Conservation (phyloP, 2,113 vertebrate species). For the Plecturocebus donacophilus region DNA sequence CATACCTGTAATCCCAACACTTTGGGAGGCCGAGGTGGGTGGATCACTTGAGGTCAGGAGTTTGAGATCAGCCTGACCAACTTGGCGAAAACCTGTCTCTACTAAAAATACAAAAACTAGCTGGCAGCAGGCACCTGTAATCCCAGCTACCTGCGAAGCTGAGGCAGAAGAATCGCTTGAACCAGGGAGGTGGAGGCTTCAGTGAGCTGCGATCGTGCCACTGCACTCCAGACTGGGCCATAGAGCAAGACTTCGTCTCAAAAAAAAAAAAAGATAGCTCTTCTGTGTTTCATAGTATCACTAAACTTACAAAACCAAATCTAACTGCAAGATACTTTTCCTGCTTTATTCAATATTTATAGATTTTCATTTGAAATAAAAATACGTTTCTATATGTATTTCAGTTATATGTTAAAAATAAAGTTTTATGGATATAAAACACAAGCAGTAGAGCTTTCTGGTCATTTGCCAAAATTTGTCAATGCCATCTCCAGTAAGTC, state of each 20-base stretch:
- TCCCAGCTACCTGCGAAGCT: too few species aligned
- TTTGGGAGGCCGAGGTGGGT: too few species aligned
- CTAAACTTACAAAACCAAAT: neutral
- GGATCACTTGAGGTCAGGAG: too few species aligned
- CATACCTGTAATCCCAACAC: too few species aligned
- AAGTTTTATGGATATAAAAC: neutral
- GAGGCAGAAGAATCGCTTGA: too few species aligned
- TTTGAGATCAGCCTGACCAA: too few species aligned
- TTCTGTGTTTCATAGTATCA: neutral
- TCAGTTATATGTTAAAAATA: neutral
- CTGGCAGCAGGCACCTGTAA: too few species aligned
- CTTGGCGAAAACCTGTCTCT: too few species aligned
- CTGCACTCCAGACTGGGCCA: too few species aligned
- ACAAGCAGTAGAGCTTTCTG: neutral
- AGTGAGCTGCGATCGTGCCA: rapidly evolving
- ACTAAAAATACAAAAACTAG: too few species aligned
- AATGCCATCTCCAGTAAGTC: neutral
- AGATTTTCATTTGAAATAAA: neutral
- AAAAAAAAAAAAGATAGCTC: neutral
- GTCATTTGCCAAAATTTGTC: neutral
- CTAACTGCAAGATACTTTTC: neutral
- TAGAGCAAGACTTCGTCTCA: too few species aligned
- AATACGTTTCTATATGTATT: neutral
- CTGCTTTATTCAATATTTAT: neutral
- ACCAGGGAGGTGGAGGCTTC: too few species aligned